Base-by-base conservation (phyloP, 2,888 invertebrate genomes). In the Trichacis sp. region DNA sequence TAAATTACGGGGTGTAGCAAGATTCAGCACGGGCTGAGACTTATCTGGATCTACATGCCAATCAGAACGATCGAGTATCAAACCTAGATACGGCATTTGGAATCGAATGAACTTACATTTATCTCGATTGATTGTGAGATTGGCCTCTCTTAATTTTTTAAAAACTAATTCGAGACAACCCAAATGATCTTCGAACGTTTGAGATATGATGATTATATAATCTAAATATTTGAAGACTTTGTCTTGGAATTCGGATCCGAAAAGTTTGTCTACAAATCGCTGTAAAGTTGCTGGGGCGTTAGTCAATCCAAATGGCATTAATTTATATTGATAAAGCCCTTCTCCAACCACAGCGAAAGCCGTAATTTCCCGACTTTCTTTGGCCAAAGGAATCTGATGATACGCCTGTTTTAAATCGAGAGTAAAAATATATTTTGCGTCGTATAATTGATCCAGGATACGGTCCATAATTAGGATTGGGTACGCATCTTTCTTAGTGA, bases 381-480 rank as follows among this genome's bases (percentile, higher is more conserved):
- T 6, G 0, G 61, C 24, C 33, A 73, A 52, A 0, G 64, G 67
- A 1, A 73, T 59, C 36, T 73, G 69, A 14, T 68, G 61, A 12
- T 70, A 71, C 0, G 70, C 70, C 11, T 69, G 63, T 6, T 58
- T 72, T 8, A 70, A 24, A 20, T 73, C 70, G 0, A 73, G 12
- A 0, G 57, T 70, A 0, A 69, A 70, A n/a, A 73, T 69, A 5
- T 64, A 51, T 40, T 58, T 52, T 0, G 61, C 69, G 3, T 46
- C n/a, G 12, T 53, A 36, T 1, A 70, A 52, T 38, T 59, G 40
- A 0, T 54, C 55, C 1, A 71, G 19, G 1, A 69, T 65, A 0
- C 52, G 36, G 1, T 36, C 46, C 49, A 69, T 67, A n/a, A 51
- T 17, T 1, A 57, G 68, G 0, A 69, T 12, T 0, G 66, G 71